phyloP scores from a whole-genome alignment of 2,888 invertebrate species.

The Encarsia formosa region DNA sequence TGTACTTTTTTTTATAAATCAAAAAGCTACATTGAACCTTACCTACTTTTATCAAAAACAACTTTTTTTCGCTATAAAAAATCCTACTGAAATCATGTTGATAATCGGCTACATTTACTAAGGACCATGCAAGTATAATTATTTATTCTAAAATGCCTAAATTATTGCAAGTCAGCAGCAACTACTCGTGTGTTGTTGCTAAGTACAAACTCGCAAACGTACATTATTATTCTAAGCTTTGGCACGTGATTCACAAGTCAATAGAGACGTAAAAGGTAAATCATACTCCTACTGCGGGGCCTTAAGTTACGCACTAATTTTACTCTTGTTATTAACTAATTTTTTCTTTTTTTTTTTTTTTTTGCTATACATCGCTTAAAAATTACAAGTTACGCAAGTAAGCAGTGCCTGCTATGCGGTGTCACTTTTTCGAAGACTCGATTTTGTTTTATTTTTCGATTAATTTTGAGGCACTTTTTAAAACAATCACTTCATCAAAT shows the following conservation, averaged over 20 bases:
- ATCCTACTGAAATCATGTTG: too few species aligned
- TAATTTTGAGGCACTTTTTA: conserved; percentile 25
- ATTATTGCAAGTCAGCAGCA: too few species aligned
- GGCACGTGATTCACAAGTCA: conserved; percentile 52
- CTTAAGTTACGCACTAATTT: too few species aligned
- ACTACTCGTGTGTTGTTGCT: neutral
- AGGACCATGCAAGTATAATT: too few species aligned
- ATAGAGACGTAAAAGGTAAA: too few species aligned
- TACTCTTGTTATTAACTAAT: neutral
- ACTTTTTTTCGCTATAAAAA: too few species aligned
- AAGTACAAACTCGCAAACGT: conserved; percentile 14
- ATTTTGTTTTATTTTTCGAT: conserved; percentile 17
- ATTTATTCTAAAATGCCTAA: too few species aligned
- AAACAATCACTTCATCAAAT: conserved; percentile 16
- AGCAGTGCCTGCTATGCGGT: conserved; percentile 17
- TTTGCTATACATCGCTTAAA: neutral
- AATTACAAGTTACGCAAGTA: conserved; percentile 14
- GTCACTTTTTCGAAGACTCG: conserved; percentile 26
- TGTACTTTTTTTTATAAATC: too few species aligned
- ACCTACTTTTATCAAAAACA: too few species aligned
- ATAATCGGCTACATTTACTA: too few species aligned
- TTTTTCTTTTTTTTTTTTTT: conserved; percentile 5
- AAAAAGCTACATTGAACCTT: too few species aligned
- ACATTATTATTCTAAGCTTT: conserved; percentile 43
- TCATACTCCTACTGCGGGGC: too few species aligned